These are phyloP conservation scores for Synanthedon tipuliformis DNA, from an alignment of 2,888 invertebrate species.

Conservation along the genomic window DNA sequence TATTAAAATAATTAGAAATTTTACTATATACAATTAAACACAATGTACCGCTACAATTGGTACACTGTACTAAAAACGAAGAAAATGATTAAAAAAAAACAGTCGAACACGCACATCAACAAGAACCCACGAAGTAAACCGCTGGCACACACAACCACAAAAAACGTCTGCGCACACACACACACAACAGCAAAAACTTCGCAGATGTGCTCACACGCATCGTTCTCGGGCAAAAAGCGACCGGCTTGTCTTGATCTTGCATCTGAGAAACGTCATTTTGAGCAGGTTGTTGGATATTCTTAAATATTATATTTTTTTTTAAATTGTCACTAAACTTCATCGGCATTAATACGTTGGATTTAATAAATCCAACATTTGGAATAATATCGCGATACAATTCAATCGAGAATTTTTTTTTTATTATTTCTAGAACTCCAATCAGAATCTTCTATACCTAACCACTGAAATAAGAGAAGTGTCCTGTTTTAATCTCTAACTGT, in stretches of 20 bases:
- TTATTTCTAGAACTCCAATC: no score
- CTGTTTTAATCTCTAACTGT: no score
- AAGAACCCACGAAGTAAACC: constrained; percentile 27
- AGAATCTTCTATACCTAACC: no score
- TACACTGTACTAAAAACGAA: constrained; percentile 23
- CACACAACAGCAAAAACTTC: constrained; percentile 35
- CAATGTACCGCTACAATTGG: neutral
- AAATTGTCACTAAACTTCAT: neutral
- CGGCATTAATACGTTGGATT: no score
- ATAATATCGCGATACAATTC: no score
- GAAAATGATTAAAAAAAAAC: constrained; percentile 28
- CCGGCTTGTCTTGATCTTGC: constrained; percentile 29
- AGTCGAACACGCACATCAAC: constrained; percentile 28
- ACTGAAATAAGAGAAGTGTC: no score
- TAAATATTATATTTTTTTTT: constrained; percentile 7
- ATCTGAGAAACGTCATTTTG: constrained; percentile 17
- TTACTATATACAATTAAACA: neutral
- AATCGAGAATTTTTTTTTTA: no score
- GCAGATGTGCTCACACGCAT: constrained; percentile 61
- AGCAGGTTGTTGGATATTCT: constrained; percentile 15
- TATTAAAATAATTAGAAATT: no score
- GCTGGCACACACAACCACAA: constrained; percentile 31
- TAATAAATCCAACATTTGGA: no score
- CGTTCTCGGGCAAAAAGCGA: constrained; percentile 39
- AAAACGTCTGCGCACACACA: constrained; percentile 26